These are phyloP conservation scores for Tipula vernalis DNA, from an alignment of 2,888 invertebrate species.

Conservation along the genomic window DNA sequence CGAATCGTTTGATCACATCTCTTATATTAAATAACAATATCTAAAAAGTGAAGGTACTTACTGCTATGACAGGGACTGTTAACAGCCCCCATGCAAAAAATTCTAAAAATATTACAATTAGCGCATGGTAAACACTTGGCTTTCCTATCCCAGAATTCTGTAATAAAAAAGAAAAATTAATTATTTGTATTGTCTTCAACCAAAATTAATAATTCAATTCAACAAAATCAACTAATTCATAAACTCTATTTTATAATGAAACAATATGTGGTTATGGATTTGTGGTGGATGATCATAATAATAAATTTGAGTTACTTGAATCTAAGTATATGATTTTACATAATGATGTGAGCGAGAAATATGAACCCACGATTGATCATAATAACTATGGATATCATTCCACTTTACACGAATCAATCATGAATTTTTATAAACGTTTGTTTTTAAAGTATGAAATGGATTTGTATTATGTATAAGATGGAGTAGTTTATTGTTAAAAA, in stretches of 20 bases:
- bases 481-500: background rate
- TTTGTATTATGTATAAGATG: background rate
- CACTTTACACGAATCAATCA: background rate
- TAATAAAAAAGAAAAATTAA: conserved; percentile 28
- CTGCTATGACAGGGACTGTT: conserved; percentile 88
- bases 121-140: conserved; percentile 95
- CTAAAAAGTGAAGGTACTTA: conserved; percentile 20
- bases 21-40: no score
- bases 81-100: conserved; percentile 99
- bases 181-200: background rate
- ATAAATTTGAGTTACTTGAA: background rate
- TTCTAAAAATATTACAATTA: conserved; percentile 98
- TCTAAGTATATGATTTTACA: background rate
- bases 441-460: background rate
- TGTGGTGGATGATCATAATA: background rate
- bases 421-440: background rate
- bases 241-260: background rate
- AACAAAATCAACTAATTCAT: background rate
- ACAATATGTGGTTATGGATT: background rate
- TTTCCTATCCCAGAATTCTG: conserved; percentile 80
- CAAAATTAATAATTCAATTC: conserved; percentile 17
- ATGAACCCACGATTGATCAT: background rate
- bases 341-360: background rate
- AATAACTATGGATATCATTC: background rate
- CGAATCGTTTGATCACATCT: no score